These are phyloP conservation scores for Drosophila macrospina DNA, from an alignment of 2,888 invertebrate species.

Conservation along the genomic window DNA sequence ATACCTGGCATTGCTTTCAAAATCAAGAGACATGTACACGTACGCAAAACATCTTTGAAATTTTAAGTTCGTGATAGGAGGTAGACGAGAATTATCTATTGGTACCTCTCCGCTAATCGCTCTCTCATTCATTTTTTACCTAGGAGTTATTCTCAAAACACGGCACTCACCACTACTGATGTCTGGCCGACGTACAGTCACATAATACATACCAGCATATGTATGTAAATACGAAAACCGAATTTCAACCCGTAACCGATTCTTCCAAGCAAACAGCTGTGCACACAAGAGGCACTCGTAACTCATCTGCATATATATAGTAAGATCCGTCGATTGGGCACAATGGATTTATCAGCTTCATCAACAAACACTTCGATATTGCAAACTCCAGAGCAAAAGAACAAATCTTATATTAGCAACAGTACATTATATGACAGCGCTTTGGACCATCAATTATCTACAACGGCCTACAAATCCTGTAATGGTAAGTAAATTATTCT, in stretches of 20 bases:
- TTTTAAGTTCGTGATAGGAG: conserved; percentile 56
- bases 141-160: conserved; percentile 54
- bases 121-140: conserved; percentile 25
- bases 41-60: conserved; percentile 67
- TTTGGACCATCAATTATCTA: conserved; percentile 76
- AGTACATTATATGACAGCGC: conserved; percentile 83
- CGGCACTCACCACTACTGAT: conserved; percentile 44
- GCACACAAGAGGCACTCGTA: conserved; percentile 39
- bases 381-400: conserved; percentile 49
- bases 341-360: conserved; percentile 68
- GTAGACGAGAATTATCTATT: conserved; percentile 48
- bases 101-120: conserved; percentile 36
- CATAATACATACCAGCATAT: conserved; percentile 32
- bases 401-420: conserved; percentile 54
- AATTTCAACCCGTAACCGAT: conserved; percentile 70
- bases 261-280: conserved; percentile 74
- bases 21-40: conserved; percentile 67
- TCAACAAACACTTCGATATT: conserved; percentile 55
- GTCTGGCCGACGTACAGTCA: conserved; percentile 31
- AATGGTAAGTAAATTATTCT: conserved; percentile 67
- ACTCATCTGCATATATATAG: conserved; percentile 11
- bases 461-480: conserved; percentile 73
- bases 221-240: conserved; percentile 52
- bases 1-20: conserved; percentile 42
- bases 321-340: conserved; percentile 46